A percentile compares a stretch with the other conserved stretches of the same genome.
These are phyloP conservation scores for Cydia splendana DNA, from an alignment of 1,140 invertebrate species.

Conservation along the genomic window DNA sequence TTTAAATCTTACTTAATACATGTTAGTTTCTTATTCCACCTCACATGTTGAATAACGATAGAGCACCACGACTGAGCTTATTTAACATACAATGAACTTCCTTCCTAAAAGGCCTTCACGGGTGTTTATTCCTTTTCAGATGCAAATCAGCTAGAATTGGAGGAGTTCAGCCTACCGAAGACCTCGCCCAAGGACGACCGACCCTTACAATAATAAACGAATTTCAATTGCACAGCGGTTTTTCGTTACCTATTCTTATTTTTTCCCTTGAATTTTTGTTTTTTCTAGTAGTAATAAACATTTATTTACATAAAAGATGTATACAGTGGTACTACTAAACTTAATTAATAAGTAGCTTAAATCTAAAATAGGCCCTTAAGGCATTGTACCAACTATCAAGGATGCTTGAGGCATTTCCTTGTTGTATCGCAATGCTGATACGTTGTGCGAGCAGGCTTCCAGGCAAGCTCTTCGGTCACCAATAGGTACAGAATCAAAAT, in stretches of 20 bases:
- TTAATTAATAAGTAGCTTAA: too few species aligned
- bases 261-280: not conserved
- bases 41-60: not conserved
- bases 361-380: too few species aligned
- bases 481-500: too few species aligned
- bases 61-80: not conserved
- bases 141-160: slow-evolving; percentile 25
- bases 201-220: slow-evolving; percentile 7
- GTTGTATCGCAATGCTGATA: too few species aligned
- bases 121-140: slow-evolving; percentile 30
- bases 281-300: too few species aligned
- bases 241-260: not conserved
- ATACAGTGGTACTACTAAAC: not conserved
- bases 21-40: too few species aligned
- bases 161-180: slow-evolving; percentile 18
- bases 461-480: too few species aligned
- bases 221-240: not conserved
- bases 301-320: too few species aligned
- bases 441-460: too few species aligned
- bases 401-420: too few species aligned
- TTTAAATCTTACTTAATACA: too few species aligned
- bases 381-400: too few species aligned
- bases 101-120: slow-evolving; percentile 13
- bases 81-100: slow-evolving; percentile 26
- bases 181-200: slow-evolving; percentile 18